A percentile compares a stretch with the other conserved stretches of the same genome.
Evolutionary conservation across 2,113 vertebrate genomes (phyloP).

Genomic region (Dasyornis broadbenti): DNA sequence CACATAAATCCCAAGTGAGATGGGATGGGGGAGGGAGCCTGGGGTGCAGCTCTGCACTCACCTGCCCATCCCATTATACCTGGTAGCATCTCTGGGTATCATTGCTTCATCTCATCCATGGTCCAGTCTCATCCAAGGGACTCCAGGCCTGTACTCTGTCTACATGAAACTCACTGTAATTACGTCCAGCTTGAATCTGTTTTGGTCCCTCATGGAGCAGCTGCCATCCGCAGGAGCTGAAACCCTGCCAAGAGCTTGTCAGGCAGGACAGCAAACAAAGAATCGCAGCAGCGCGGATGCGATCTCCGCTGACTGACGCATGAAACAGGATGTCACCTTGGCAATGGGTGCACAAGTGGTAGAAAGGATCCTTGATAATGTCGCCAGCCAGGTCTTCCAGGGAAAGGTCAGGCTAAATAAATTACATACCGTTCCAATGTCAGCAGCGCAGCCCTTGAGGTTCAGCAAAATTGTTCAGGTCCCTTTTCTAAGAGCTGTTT

Average conservation of each 20-base stretch:
- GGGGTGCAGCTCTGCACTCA: neutral
- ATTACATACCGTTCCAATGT: neutral
- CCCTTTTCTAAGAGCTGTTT: neutral
- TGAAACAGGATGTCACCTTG: conserved; percentile 30
- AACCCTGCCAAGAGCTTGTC: conserved; percentile 45
- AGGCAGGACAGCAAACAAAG: conserved; percentile 62
- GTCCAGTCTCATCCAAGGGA: neutral
- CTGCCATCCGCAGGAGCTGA: conserved; percentile 35
- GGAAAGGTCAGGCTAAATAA: conserved; percentile 51
- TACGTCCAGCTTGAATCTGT: neutral
- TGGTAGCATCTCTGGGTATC: neutral
- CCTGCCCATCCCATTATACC: neutral
- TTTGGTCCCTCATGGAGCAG: neutral
- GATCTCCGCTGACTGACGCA: neutral
- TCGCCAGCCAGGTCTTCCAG: neutral
- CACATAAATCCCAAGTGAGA: neutral
- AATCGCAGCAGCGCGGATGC: neutral
- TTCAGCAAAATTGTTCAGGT: neutral
- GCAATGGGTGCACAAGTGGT: conserved; percentile 7
- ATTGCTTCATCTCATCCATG: neutral
- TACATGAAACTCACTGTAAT: neutral
- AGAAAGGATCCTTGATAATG: neutral
- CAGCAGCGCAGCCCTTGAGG: neutral
- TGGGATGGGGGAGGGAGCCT: neutral
- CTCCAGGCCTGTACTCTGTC: neutral